Evolutionary conservation across 1,140 invertebrate species (phyloP).

Genomic region (Drosophila virilis): DNA sequence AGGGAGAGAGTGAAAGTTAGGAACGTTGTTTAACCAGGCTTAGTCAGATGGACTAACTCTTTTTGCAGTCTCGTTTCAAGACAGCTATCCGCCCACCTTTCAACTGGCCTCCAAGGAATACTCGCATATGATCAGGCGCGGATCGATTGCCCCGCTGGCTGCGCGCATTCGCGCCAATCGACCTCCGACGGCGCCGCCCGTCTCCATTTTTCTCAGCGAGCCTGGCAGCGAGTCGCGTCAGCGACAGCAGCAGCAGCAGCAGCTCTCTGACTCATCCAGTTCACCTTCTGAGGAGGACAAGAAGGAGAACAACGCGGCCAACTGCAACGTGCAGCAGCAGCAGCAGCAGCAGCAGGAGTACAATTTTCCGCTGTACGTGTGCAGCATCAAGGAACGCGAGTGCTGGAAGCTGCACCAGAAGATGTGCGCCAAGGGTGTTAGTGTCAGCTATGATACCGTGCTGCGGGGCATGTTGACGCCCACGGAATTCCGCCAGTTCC

Average conservation of each 20-base stretch:
- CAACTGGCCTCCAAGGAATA: constrained; percentile 80
- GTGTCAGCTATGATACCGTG: constrained; percentile 88
- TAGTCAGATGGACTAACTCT: constrained; percentile 45
- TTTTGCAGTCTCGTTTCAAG: constrained; percentile 84
- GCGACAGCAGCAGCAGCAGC: constrained; percentile 20
- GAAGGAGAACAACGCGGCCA: constrained; percentile 73
- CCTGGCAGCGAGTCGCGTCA: constrained; percentile 38
- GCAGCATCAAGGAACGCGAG: constrained; percentile 87
- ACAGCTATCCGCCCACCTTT: constrained; percentile 80
- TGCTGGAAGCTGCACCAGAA: constrained; percentile 89
- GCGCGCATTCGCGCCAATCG: constrained; percentile 78
- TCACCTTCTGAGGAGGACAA: constrained; percentile 60
- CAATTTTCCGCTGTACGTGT: constrained; percentile 73
- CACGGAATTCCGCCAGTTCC: constrained; percentile 88
- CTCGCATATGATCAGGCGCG: constrained; percentile 78
- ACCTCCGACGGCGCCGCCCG: constrained; percentile 81
- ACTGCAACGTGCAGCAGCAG: constrained; percentile 53
- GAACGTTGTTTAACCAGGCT: too few relatives aligned
- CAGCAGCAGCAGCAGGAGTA: constrained; percentile 55
- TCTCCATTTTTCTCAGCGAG: constrained; percentile 75
- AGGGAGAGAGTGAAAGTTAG: too few relatives aligned
- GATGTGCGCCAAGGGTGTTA: constrained; percentile 90
- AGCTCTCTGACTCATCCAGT: background rate
- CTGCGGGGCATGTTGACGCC: constrained; percentile 89
- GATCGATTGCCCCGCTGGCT: constrained; percentile 80